Evolutionary conservation across 2,888 invertebrate genomes (phyloP), one percentile per base, ranked within the genome.

Genomic region (Parelbella ahira): DNA sequence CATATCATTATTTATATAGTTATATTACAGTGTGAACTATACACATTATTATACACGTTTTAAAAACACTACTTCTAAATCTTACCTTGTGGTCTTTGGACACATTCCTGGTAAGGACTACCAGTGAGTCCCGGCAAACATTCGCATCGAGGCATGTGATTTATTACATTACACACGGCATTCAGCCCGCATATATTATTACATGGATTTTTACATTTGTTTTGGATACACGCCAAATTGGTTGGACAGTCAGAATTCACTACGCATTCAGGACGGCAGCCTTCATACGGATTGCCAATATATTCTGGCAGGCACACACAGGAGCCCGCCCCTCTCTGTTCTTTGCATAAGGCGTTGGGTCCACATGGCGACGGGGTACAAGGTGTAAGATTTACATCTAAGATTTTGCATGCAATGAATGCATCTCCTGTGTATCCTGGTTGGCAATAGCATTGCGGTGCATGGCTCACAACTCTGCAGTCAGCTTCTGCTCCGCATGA

Each of bases 281-380:
- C 92, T 72, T 92, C 92, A 54, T 93, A 93, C 23, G 94, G 94
- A 71, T 93, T 93, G 42, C 95, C 95, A 47, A 91, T 88, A 63
- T 91, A 90, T 61, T 91, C 92, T 2, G 90, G 84, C 25, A 91
- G 63, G 62, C 94, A 94, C 32, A 90, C 89, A 58, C 94, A 94
- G 23, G 87, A 87, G 19, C 93, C 93, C 6, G 92, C 93, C 19
- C 89, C 90, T 60, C 90, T 89, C 54, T 89, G 88, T 68, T 92
- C 92, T 63, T 89, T 89, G 58, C 94, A 94, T 54, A 90, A 68
- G n/a, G 93, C 93, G 59, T 93, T 93, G 3, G 92, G 75, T 6
- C 94, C 93, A 68, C 94, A 94, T 0, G 93, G 93, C 21, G 92
- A 92, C 7, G 93, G 93, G 10, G 88, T 83, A 61, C 93, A 93